Evolutionary conservation across 2,113 vertebrate genomes (phyloP).

Genomic region (Pseudorasbora parva): DNA sequence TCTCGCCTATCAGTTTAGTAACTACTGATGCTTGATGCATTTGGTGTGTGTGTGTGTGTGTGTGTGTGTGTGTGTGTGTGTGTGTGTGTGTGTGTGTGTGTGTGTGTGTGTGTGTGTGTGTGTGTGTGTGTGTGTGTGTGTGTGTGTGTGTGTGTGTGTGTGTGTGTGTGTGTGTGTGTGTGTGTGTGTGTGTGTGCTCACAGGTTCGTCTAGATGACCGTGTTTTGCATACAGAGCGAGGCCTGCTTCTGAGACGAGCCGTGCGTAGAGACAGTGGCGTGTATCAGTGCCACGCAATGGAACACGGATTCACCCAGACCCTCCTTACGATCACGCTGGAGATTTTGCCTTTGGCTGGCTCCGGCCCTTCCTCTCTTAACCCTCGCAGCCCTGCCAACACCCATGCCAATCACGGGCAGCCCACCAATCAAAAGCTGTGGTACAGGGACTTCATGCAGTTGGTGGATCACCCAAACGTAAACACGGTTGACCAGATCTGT

Average conservation of each 20-base stretch:
- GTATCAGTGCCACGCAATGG: slow-evolving; percentile 88
- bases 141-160: background rate
- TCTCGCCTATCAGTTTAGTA: background rate
- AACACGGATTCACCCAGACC: slow-evolving; percentile 92
- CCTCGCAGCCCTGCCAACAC: slow-evolving; percentile 52
- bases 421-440: slow-evolving; percentile 85
- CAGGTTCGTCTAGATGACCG: slow-evolving; percentile 86
- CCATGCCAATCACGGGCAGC: slow-evolving; percentile 26
- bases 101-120: background rate
- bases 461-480: slow-evolving; percentile 89
- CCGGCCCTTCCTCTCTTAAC: slow-evolving; percentile 62
- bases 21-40: background rate
- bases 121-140: slow-evolving; percentile 3
- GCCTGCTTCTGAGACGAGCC: slow-evolving; percentile 85
- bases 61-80: slow-evolving; percentile 5
- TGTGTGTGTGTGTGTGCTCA: background rate
- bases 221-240: slow-evolving; percentile 79
- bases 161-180: too few relatives aligned
- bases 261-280: slow-evolving; percentile 80
- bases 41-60: background rate
- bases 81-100: slow-evolving; percentile 5
- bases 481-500: slow-evolving; percentile 84
- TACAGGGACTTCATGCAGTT: slow-evolving; percentile 95
- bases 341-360: slow-evolving; percentile 78
- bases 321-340: slow-evolving; percentile 85